Evolutionary conservation across 2,888 invertebrate genomes (phyloP).

Genomic region (Zaprionus lineosus): DNA sequence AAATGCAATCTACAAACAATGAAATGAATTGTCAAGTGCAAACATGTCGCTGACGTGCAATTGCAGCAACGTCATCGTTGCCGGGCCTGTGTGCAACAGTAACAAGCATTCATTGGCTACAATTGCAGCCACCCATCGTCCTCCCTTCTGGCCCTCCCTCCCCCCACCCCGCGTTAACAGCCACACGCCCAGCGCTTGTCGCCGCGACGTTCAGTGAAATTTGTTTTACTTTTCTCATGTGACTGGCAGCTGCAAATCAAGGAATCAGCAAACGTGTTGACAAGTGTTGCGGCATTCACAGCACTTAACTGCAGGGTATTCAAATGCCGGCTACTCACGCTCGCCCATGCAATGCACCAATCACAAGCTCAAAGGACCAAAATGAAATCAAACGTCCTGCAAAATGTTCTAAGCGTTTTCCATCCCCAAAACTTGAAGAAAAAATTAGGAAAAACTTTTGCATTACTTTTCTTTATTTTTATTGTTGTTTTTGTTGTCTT

Average conservation of each 20-base stretch:
- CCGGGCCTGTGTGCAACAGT: slow-evolving; percentile 12
- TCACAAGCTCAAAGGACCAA: neutral
- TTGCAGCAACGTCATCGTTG: slow-evolving; percentile 37
- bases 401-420: slow-evolving; percentile 37
- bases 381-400: slow-evolving; percentile 24
- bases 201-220: slow-evolving; percentile 47
- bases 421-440: slow-evolving; percentile 18
- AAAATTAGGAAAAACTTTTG: slow-evolving; percentile 51
- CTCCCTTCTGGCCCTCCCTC: neutral
- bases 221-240: slow-evolving; percentile 66
- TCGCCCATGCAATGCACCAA: slow-evolving; percentile 41
- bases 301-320: slow-evolving; percentile 37
- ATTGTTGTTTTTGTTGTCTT: slow-evolving; percentile 22
- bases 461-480: slow-evolving; percentile 42
- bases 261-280: slow-evolving; percentile 16
- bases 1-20: slow-evolving; percentile 79
- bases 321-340: slow-evolving; percentile 54
- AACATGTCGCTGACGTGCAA: slow-evolving; percentile 76
- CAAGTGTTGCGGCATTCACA: slow-evolving; percentile 32
- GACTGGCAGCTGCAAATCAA: slow-evolving; percentile 58
- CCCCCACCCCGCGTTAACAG: slow-evolving; percentile 3
- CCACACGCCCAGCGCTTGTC: slow-evolving; percentile 30
- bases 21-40: slow-evolving; percentile 80
- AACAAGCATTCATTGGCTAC: slow-evolving; percentile 59
- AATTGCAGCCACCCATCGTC: slow-evolving; percentile 19